phyloP scores from a whole-genome alignment of 2,888 invertebrate genomes.

The Acanthosepion lycidas region DNA sequence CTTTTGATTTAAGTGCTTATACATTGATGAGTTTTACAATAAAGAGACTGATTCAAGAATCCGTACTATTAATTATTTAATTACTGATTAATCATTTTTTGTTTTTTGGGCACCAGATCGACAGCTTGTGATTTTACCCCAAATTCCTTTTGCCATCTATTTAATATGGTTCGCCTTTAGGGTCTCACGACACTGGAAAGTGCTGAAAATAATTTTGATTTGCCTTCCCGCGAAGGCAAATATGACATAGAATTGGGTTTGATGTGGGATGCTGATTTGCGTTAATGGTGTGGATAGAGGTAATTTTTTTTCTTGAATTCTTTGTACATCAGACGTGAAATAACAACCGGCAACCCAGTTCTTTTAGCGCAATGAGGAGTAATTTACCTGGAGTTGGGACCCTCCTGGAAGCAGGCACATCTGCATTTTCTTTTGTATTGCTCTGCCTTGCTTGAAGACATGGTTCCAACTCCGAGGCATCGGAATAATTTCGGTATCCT shows the following conservation, averaged over 20 bases:
- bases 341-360: not conserved
- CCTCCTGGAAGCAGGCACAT: rapidly evolving
- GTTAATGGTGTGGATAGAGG: not conserved
- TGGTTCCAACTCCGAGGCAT: too few species aligned
- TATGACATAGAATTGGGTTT: not conserved
- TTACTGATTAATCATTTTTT: not conserved
- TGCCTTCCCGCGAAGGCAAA: not conserved
- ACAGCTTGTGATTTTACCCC: not conserved
- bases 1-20: not conserved
- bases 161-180: not conserved
- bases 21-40: not conserved
- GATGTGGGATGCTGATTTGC: not conserved
- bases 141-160: not conserved
- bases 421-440: not conserved
- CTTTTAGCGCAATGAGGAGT: not conserved
- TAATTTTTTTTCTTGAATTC: too few species aligned
- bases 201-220: not conserved
- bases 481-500: too few species aligned
- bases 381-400: rapidly evolving
- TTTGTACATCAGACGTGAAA: not conserved
- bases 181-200: not conserved
- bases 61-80: not conserved
- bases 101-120: not conserved
- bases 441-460: too few species aligned
- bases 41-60: not conserved